Base-by-base conservation (phyloP, 2,113 vertebrate species). In the Hipposideros armiger region DNA sequence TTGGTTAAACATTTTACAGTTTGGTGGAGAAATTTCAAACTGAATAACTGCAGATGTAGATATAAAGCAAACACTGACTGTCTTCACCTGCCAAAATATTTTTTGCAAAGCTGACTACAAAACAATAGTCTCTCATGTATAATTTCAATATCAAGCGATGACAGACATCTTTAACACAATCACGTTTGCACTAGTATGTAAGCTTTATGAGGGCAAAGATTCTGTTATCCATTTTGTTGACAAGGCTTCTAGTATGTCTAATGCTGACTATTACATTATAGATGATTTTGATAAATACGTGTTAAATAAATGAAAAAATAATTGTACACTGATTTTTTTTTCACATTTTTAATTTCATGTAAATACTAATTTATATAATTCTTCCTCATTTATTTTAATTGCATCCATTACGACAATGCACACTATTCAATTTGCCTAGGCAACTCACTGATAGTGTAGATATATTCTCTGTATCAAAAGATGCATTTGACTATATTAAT, bases 1-100 rank as follows among this genome's bases (percentile, higher is more conserved):
- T 88, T 84, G 73, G 2, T 69, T 8, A 87, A 96, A 84, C 4
- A 40, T 95, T 90, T 10, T 11, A 70, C 62, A 28, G 0, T 84
- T 97, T 85, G 2, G 1, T 30, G n/a, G 6, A 36, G 30, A 93
- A 82, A 78, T 90, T 94, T 28, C 88, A 0, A 56, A 92, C 78
- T 91, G 95, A 90, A 90, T 11, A 95, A 62, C 7, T 94, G 4
- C 28, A 95, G 45, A 86, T 92, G 9, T 0, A 96, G 83, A n/a
- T 2, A 0, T 40, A 32, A 94, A 64, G 85, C 69, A 88, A 76
- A 85, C 81, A 87, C 15, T 96, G 50, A 85, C 40, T 26, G 17
- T 72, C 19, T 90, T 54, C 64, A 56, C 13, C 20, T 90, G 45
- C 11, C 28, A 56, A 95, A 96, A 62, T 20, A 52, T 32, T 78